Conservation (phyloP, 2,797 vertebrate species). For the Acrocephalus scirpaceus region DNA sequence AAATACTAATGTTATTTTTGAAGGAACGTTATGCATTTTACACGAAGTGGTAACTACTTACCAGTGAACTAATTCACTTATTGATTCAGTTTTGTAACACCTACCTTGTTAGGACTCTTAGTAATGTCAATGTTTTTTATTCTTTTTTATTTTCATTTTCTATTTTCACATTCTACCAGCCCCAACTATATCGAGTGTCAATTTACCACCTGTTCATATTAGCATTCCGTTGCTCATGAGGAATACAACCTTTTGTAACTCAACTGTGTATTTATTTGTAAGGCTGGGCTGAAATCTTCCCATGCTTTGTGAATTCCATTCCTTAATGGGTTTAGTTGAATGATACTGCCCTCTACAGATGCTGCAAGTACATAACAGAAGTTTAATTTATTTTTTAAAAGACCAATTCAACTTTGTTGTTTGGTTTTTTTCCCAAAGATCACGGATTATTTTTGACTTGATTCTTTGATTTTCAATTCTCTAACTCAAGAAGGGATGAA, state of each 20-base stretch:
- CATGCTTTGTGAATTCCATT: neutral
- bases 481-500: neutral
- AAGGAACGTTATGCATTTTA: slow-evolving; percentile 19
- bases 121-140: neutral
- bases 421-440: neutral
- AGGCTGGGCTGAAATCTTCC: neutral
- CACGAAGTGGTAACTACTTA: neutral
- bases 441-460: neutral
- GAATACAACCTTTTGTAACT: neutral
- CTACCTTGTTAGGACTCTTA: neutral
- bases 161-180: neutral
- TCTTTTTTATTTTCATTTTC: neutral
- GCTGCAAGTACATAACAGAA: neutral
- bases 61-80: neutral
- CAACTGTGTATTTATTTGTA: neutral
- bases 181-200: neutral
- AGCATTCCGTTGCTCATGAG: neutral
- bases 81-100: neutral
- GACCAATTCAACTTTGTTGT: neutral
- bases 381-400: neutral
- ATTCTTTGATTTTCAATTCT: neutral
- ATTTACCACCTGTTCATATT: slow-evolving; percentile 28
- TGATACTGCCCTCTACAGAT: slow-evolving; percentile 77
- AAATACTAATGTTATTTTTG: neutral
- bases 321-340: slow-evolving; percentile 39